Evolutionary conservation across 2,113 vertebrate genomes (phyloP), one percentile per base, ranked within the genome.

Genomic region (Spilogale gracilis): DNA sequence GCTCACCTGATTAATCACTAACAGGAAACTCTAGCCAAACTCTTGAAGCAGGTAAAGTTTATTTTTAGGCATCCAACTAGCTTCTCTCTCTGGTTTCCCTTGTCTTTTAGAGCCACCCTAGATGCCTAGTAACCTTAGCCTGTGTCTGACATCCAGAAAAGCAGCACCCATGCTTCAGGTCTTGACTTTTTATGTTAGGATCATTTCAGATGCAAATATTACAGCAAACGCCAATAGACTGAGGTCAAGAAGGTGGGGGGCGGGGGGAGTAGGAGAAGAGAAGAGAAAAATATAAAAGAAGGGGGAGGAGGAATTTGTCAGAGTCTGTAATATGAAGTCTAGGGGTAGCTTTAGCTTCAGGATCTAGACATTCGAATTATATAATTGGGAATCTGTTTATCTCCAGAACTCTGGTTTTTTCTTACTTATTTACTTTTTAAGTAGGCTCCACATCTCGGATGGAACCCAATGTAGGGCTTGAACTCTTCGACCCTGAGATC

Each of bases 1-100:
- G 54, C 50, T 96, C 43, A 90, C 6, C 16, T 50, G 89, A 84
- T 97, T 97, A 97, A 93, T 93, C 74, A 93, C 95, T 97, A 80
- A 95, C 4, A 58, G 16, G 79, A 93, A 94, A 89, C 56, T 78
- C 20, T 17, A 97, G 32, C 71, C 78, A 84, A 86, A 86, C 32
- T 69, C 32, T 32, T n/a, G 27, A 91, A 80, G 92, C 89, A 91
- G 63, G 63, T 84, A 96, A 96, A 89, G 67, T 76, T 94, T 85
- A 97, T 94, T 95, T 94, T 94, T 83, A 87, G 79, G 38, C 56
- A 61, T 94, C 71, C 73, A 61, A 32, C 60, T 58, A 54, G 84
- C 76, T 63, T 88, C 56, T 90, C 5, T 76, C 84, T 88, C 17
- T 27, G 92, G 18, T 60, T 87, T 85, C 56, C 21, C n/a, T 87